Base-by-base conservation (phyloP, 2,113 vertebrate genomes). In the Heterochromis multidens region DNA sequence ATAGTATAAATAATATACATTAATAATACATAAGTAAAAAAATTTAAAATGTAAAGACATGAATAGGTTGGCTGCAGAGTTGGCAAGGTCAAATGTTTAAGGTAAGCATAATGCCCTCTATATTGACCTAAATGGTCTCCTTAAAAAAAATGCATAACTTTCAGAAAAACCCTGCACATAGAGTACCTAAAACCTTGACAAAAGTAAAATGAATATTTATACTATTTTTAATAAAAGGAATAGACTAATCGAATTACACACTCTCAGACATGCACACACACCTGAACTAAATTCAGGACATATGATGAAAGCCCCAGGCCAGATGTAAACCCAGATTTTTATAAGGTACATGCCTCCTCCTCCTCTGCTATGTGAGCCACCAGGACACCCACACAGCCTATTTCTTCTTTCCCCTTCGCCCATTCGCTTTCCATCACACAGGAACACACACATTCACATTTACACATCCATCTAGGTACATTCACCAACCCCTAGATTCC, bases 251-350 rank as follows among this genome's bases (percentile, higher is more conserved):
- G 7, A 77, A 87, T 49, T 49, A 37, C 5, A 62, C n/a, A 52
- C 23, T 14, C 14, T n/a, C 67, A 70, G 52, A 52, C 27, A 23
- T 59, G 49, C 63, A 60, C 74, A 40, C 56, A 77, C 65, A 88
- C 77, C 33, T 80, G 79, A 78, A 52, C 57, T 49, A 87, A 76
- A 89, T 87, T 85, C 77, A 89, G 90, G 89, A 89, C 81, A 87
- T 85, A 80, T 35, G 72, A 87, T 85, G 57, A 86, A 70, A 85
- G 89, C 85, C 90, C 37, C 49, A 63, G 86, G 92, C 79, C 86
- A 91, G 60, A 87, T 83, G 72, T 84, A 84, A 87, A 87, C 91
- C 90, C 57, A 90, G 83, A 90, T 87, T 87, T 86, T 89, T 88
- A 92, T 89, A 88, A 82, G 77, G 84, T 81, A 82, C 76, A 56